Conservation (phyloP, 2,888 invertebrate genomes). For the Timandra comae region DNA sequence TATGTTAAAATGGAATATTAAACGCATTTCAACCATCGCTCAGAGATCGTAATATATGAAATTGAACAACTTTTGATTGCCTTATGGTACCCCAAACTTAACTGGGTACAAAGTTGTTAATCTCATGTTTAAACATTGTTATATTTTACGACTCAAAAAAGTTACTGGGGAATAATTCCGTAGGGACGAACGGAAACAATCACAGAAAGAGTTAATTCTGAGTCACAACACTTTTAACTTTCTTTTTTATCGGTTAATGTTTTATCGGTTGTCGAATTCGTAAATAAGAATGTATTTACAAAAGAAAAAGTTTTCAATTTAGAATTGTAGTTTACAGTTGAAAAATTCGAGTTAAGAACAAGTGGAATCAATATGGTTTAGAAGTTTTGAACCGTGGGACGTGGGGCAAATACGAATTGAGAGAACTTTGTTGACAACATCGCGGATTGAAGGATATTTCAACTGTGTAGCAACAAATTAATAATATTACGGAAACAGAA, state of each 20-base stretch:
- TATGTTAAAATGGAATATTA: too few species aligned
- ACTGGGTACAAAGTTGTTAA: constrained; percentile 12
- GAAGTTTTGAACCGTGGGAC: constrained; percentile 9
- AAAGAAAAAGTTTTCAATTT: constrained; percentile 33
- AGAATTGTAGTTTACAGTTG: constrained; percentile 19
- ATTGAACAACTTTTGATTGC: constrained; percentile 20
- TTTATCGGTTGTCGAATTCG: constrained; percentile 40
- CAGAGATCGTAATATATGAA: too few species aligned
- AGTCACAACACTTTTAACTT: constrained; percentile 27
- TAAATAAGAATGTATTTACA: constrained; percentile 28
- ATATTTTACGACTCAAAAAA: constrained; percentile 15
- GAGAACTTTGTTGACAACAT: too few species aligned
- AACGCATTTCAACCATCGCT: too few species aligned
- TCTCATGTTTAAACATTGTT: constrained; percentile 25
- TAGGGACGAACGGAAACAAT: constrained; percentile 24
- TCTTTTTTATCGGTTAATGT: constrained; percentile 41
- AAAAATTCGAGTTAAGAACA: constrained; percentile 19
- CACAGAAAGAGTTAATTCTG: constrained; percentile 30
- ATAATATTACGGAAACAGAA: too few species aligned
- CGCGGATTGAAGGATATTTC: too few species aligned
- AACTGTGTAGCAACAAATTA: too few species aligned
- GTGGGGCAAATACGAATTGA: neutral
- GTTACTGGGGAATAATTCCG: constrained; percentile 11
- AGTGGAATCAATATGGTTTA: constrained; percentile 24
- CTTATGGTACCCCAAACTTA: constrained; percentile 19